These are phyloP conservation scores for Zoanthus gigantus DNA, from an alignment of 92 coral and sea anemone genomes.

Conservation along the genomic window DNA sequence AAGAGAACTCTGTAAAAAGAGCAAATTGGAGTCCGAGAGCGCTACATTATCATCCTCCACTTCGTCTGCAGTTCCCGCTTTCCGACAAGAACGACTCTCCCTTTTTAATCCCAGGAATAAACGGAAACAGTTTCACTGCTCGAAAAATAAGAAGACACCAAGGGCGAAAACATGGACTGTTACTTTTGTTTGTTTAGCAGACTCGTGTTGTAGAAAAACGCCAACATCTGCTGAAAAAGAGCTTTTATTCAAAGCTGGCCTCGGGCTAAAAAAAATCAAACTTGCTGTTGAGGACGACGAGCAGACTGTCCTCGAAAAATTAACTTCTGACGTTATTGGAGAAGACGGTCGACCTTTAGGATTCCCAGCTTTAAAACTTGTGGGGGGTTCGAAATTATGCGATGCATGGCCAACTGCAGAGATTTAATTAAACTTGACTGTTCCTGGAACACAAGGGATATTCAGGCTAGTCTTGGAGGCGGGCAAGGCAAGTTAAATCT, in stretches of 20 bases:
- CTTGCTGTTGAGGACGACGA: constrained; percentile 26
- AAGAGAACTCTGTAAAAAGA: constrained; percentile 15
- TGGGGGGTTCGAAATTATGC: constrained; percentile 54
- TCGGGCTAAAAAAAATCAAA: constrained; percentile 42
- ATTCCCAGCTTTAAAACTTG: constrained; percentile 40
- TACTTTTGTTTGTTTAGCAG: constrained; percentile 48
- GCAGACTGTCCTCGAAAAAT: constrained; percentile 1
- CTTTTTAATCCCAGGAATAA: constrained; percentile 1
- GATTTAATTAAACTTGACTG: constrained; percentile 37
- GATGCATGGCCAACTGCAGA: constrained; percentile 49
- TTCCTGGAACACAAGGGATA: constrained; percentile 41
- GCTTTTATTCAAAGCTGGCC: constrained; percentile 41
- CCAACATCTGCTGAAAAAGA: constrained; percentile 51
- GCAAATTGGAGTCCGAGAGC: constrained; percentile 21
- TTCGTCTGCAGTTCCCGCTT: neutral
- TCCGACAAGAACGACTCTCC: constrained; percentile 12
- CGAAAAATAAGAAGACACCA: neutral
- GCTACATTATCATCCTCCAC: neutral
- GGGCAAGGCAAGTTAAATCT: constrained; percentile 45
- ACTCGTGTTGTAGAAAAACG: constrained; percentile 7
- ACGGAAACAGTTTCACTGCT: neutral
- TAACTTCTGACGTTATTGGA: constrained; percentile 34
- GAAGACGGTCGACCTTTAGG: constrained; percentile 31
- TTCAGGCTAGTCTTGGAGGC: constrained; percentile 35
- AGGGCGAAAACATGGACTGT: constrained; percentile 41